phyloP scores from a whole-genome alignment of 2,113 vertebrate species.

The Semnopithecus entellus region DNA sequence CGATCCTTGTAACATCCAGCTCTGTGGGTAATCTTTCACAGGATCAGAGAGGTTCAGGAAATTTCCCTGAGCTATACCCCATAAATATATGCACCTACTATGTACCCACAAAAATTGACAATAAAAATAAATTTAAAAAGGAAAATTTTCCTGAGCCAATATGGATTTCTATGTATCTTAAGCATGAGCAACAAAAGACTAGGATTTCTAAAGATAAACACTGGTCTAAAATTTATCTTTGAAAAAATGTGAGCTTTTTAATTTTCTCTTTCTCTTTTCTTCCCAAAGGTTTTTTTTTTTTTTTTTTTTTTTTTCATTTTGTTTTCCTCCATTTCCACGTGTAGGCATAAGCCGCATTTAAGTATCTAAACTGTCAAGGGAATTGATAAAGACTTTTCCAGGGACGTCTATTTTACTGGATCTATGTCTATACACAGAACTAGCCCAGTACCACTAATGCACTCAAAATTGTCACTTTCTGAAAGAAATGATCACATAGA shows the following conservation, averaged over 20 bases:
- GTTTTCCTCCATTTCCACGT: not conserved
- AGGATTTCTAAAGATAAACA: not conserved
- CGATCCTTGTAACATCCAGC: not conserved
- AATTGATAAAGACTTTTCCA: not conserved
- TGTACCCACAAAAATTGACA: no score
- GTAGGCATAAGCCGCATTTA: not conserved
- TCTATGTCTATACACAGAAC: not conserved
- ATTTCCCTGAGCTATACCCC: no score
- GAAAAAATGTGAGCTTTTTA: not conserved
- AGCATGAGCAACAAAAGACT: not conserved
- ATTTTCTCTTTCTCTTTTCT: not conserved
- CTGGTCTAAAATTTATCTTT: not conserved
- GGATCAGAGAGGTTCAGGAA: not conserved
- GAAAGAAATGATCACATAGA: not conserved
- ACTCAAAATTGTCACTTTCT: not conserved
- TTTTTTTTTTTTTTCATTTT: not conserved
- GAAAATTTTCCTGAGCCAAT: not conserved
- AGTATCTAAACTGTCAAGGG: not conserved
- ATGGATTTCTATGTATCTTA: not conserved
- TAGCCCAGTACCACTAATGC: not conserved
- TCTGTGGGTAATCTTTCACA: not conserved
- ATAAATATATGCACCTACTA: no score
- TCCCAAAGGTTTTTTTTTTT: not conserved
- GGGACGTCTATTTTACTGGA: not conserved
- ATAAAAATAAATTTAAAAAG: no score